phyloP scores from a whole-genome alignment of 2,888 invertebrate species.

The Strigamia crassipes region DNA sequence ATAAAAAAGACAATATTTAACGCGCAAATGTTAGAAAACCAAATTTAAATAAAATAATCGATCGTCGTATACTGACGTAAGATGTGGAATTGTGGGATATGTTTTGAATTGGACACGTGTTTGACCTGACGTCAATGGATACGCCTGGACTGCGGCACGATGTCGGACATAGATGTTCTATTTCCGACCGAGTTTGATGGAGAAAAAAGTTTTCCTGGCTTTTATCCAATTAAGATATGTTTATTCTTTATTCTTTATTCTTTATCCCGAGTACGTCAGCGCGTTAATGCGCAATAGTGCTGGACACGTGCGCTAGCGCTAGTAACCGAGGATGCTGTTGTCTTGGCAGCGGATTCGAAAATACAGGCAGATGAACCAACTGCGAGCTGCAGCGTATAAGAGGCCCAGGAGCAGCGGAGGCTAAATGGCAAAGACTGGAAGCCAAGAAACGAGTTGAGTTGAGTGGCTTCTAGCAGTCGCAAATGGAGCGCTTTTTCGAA shows the following conservation, averaged over 20 bases:
- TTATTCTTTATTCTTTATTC: conserved; percentile 17
- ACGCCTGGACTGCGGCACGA: not conserved
- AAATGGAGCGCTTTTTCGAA: conserved; percentile 50
- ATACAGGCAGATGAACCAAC: conserved; percentile 3
- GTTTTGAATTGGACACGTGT: conserved; percentile 39
- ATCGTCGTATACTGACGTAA: not conserved
- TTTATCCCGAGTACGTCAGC: not conserved
- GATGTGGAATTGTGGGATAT: not conserved
- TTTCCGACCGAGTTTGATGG: not conserved
- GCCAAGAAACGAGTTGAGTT: not conserved
- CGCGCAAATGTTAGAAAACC: not conserved
- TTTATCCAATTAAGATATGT: not conserved
- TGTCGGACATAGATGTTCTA: conserved; percentile 10
- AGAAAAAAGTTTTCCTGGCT: not conserved
- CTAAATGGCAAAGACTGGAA: not conserved
- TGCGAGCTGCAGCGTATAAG: not conserved
- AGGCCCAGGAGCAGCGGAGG: not conserved
- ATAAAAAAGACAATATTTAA: not conserved
- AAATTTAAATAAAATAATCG: not conserved
- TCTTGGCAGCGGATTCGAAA: conserved; percentile 11
- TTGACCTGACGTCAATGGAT: not conserved
- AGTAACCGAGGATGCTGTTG: not conserved
- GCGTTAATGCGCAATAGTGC: conserved; percentile 7
- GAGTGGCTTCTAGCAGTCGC: not conserved
- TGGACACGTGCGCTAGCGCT: not conserved